Evolutionary conservation across 2,113 vertebrate species (phyloP).

Genomic region (Merops nubicus): DNA sequence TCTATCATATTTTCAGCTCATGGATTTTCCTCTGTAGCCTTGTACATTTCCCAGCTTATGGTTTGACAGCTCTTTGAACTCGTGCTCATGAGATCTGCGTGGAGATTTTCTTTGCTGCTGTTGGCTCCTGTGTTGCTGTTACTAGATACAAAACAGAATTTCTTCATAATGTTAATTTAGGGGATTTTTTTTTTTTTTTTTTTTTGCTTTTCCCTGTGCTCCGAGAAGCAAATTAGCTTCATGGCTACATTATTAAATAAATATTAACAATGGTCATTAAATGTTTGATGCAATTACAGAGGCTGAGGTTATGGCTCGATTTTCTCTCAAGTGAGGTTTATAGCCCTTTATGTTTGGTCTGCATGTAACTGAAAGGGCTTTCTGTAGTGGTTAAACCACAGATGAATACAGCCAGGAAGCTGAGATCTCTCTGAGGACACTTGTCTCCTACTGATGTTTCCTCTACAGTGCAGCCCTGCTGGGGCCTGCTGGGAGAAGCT

Average conservation of each 20-base stretch:
- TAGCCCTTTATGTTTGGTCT: background rate
- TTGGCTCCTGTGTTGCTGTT: background rate
- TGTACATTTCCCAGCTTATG: background rate
- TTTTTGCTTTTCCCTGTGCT: background rate
- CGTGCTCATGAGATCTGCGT: background rate
- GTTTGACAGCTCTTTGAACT: background rate
- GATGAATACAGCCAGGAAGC: background rate
- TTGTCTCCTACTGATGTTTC: too few relatives aligned
- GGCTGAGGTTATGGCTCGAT: background rate
- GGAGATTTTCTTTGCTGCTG: background rate
- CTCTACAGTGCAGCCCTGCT: accelerated
- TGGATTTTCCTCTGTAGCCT: background rate
- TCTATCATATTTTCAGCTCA: background rate
- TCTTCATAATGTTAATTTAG: background rate
- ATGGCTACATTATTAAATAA: background rate
- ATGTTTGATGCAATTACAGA: background rate
- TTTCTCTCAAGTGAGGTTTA: background rate
- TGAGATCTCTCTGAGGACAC: background rate
- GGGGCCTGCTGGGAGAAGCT: background rate
- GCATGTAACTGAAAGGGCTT: background rate
- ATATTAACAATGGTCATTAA: background rate
- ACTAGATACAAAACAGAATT: background rate
- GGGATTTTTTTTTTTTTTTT: background rate
- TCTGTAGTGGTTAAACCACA: background rate
- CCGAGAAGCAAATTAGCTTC: background rate